A percentile compares a stretch with the other conserved stretches of the same genome.
phyloP scores from a whole-genome alignment of 2,797 vertebrate genomes.

The Masticophis lateralis region DNA sequence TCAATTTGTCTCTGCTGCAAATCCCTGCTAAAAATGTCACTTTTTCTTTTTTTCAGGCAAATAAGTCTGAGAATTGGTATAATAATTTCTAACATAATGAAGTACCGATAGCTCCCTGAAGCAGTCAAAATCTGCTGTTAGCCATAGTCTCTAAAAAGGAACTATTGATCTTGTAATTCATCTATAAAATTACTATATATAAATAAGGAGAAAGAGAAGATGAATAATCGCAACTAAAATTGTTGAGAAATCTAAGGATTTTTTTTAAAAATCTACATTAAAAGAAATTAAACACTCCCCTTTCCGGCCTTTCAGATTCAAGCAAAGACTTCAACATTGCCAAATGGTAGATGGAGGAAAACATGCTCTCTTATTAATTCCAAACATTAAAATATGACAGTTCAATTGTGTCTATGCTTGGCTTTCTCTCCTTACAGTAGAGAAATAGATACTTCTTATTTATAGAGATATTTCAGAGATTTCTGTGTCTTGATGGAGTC shows the following conservation, averaged over 20 bases:
- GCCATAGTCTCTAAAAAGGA: not conserved
- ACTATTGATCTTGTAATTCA: not conserved
- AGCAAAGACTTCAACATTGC: not conserved
- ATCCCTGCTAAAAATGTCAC: not conserved
- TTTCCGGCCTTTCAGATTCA: not conserved
- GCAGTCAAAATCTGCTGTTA: not conserved
- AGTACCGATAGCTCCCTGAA: not conserved
- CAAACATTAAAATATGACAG: not conserved
- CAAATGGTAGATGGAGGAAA: not conserved
- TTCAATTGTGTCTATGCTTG: not conserved
- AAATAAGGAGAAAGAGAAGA: not conserved
- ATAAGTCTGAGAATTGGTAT: not conserved
- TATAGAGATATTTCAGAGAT: not conserved
- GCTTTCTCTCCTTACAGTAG: not conserved
- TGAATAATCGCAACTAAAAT: not conserved
- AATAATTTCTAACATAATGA: not conserved
- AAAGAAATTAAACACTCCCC: not conserved
- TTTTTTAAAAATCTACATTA: not conserved
- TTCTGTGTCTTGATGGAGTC: not conserved
- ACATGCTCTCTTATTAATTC: not conserved
- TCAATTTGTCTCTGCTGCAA: not conserved
- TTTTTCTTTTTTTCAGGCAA: not conserved
- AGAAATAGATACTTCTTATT: not conserved
- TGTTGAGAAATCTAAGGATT: not conserved
- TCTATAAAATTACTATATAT: not conserved